Base-by-base conservation (phyloP, 1,140 invertebrate species). In the Orius insidiosus region DNA sequence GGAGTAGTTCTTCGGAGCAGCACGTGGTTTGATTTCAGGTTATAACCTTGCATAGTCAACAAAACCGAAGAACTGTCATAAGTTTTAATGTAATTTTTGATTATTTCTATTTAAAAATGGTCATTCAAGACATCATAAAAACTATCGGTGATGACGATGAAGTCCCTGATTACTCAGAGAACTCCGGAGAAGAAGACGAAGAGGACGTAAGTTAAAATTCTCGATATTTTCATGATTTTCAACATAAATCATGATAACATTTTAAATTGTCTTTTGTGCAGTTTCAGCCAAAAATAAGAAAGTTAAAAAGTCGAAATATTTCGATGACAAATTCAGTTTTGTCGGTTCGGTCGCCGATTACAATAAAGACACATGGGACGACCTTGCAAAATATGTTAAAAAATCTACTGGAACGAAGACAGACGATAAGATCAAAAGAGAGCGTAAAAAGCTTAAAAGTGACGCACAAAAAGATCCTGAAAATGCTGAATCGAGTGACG, bases 291-390 rank as follows among this genome's bases (percentile, higher is more conserved):
- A 70, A 3, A 83, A 80, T 59, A 70, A 78, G 52, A 80, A 77
- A 49, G 70, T 71, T 24, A 76, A 78, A 49, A 71, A 74, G 52
- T 74, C 74, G 44, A 71, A 72, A 15, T 75, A 84, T 51, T 84
- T 87, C 57, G 72, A 80, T 55, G 70, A 68, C 15, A 72, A 72
- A 11, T 87, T 87, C 58, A 60, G 80, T 54, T 88, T 88, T 67
- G 69, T 80, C 24, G 72, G 68, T 4, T 75, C 70, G 9, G 69
- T 70, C 1, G 69, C 74, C 35, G 81, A 86, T 53, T 85, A 85
- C 57, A 85, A 84, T 59, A 58, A 75, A 60, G 80, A 85, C 58
- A 73, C 78, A n/a, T 88, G 81, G 85, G 78, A 85, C 63, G 81
- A 86, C 68, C 59, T 88, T 18, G 72, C 72, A 53, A 85, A 85